Conservation (phyloP, 2,113 vertebrate genomes). For the Nesospiza acunhae region DNA sequence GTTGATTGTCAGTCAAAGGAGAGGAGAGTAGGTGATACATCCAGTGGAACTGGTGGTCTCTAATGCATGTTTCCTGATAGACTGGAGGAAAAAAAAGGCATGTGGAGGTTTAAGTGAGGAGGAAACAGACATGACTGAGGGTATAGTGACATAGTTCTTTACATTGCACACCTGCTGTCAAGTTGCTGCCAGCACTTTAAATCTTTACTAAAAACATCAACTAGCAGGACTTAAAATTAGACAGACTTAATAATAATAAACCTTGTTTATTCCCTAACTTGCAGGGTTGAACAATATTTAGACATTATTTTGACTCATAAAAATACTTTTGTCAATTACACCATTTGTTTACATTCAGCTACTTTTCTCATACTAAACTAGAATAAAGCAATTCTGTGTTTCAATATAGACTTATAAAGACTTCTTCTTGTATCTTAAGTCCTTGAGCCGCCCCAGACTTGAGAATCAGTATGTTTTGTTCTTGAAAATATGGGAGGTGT, state of each 20-base stretch:
- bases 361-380: not conserved
- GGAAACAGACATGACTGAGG: not conserved
- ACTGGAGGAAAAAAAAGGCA: not conserved
- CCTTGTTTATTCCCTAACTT: not conserved
- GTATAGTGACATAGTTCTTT: not conserved
- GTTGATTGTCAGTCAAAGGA: not conserved
- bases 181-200: not conserved
- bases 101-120: not conserved
- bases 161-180: not conserved
- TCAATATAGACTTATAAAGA: not conserved
- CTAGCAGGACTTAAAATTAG: not conserved
- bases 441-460: not conserved
- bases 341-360: not conserved
- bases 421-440: not conserved
- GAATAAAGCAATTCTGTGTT: not conserved
- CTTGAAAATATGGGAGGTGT: not conserved
- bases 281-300: not conserved
- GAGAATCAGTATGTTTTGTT: not conserved
- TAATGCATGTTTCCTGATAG: not conserved
- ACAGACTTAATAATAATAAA: not conserved
- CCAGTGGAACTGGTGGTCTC: not conserved
- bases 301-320: not conserved
- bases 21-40: not conserved
- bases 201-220: not conserved
- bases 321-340: not conserved